Evolutionary conservation across 2,113 vertebrate species (phyloP).

Genomic region (Odocoileus hemionus): DNA sequence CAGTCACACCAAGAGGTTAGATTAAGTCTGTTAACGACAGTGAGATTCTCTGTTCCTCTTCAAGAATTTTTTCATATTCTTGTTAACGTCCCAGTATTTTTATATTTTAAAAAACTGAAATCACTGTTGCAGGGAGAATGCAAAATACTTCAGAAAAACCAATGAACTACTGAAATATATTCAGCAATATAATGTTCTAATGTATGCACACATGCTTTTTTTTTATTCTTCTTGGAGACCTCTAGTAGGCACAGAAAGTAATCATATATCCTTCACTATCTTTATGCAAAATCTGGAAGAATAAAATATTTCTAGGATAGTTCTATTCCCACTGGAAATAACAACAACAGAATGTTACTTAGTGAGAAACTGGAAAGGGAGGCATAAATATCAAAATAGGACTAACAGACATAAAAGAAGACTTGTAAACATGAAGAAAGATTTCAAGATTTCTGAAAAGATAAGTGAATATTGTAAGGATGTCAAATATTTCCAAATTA

Average conservation of each 20-base stretch:
- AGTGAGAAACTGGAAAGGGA: not conserved
- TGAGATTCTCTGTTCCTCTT: not conserved
- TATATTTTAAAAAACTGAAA: not conserved
- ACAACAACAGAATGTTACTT: not conserved
- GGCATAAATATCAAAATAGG: not conserved
- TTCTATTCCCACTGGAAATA: not conserved
- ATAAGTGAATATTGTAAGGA: not conserved
- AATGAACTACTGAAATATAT: not conserved
- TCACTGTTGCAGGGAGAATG: not conserved
- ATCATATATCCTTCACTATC: not conserved
- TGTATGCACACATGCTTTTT: not conserved
- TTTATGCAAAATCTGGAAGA: not conserved
- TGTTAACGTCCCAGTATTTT: not conserved
- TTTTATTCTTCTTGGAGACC: not conserved
- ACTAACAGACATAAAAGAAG: not conserved
- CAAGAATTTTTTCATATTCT: not conserved
- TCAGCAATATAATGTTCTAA: not conserved
- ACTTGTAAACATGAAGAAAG: not conserved
- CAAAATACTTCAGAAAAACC: not conserved
- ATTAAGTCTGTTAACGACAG: not conserved
- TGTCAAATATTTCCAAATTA: not conserved
- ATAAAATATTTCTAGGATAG: not conserved
- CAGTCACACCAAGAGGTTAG: not conserved
- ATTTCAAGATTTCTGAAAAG: not conserved
- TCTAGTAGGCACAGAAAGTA: not conserved